Percentiles rank a stretch among this genome's conserved stretches.
Conservation (phyloP, 2,888 invertebrate species). For the Tineola bisselliella region DNA sequence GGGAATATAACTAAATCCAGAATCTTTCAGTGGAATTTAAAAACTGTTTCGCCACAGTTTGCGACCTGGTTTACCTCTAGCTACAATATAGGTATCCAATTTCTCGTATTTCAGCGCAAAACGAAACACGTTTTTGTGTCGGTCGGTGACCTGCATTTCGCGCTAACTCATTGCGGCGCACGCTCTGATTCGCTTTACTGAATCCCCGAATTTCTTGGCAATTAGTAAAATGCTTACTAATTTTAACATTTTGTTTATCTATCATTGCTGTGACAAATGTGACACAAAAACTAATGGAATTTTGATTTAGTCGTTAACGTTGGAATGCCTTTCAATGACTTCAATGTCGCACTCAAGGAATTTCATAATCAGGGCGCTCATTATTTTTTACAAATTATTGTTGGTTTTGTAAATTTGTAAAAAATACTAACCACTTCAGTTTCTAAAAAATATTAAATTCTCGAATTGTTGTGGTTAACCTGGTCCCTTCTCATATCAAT, state of each 20-base stretch:
- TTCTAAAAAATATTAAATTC: no score
- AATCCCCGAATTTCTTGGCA: conserved; percentile 24
- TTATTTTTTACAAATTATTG: background rate
- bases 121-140: conserved; percentile 28
- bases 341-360: background rate
- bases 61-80: conserved; percentile 9
- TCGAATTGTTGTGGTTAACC: no score
- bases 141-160: conserved; percentile 46
- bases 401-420: background rate
- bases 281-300: conserved; percentile 32
- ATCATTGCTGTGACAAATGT: conserved; percentile 28
- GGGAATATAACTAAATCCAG: background rate
- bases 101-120: conserved; percentile 35
- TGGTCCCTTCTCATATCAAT: no score
- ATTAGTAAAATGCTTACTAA: background rate
- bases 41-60: background rate
- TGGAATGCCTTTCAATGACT: background rate
- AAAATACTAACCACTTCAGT: no score
- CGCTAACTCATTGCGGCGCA: conserved; percentile 22
- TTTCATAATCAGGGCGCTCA: background rate
- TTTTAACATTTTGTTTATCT: conserved; percentile 22
- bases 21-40: background rate
- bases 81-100: conserved; percentile 19
- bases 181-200: conserved; percentile 23
- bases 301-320: conserved; percentile 25